Conservation (phyloP, 2,888 invertebrate species). For the Aproaerema taeniolella region DNA sequence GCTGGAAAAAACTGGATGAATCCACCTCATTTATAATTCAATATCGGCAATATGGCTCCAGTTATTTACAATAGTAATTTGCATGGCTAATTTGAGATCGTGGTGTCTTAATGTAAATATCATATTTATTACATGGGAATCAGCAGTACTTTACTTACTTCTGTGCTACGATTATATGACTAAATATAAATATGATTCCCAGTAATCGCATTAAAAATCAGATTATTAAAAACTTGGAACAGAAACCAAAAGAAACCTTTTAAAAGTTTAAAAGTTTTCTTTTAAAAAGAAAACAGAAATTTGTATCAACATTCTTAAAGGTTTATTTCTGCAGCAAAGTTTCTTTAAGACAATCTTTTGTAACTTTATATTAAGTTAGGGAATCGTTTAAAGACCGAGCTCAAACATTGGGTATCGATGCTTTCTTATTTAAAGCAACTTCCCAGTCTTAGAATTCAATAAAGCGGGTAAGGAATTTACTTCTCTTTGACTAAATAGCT, state of each 20-base stretch:
- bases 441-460: constrained; percentile 66
- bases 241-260: too few species aligned
- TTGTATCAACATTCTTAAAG: constrained; percentile 8
- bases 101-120: constrained; percentile 10
- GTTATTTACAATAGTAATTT: constrained; percentile 55
- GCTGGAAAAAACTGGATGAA: constrained; percentile 51
- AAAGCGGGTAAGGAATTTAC: constrained; percentile 65
- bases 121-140: too few species aligned
- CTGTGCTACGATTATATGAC: too few species aligned
- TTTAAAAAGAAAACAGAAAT: constrained; percentile 4
- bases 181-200: too few species aligned
- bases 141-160: too few species aligned
- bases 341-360: constrained; percentile 41
- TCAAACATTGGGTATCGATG: constrained; percentile 60
- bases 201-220: too few species aligned
- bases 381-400: constrained; percentile 55
- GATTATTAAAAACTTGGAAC: too few species aligned
- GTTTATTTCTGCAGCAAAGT: constrained; percentile 14
- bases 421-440: constrained; percentile 67
- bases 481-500: constrained; percentile 71
- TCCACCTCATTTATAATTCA: constrained; percentile 60
- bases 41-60: constrained; percentile 52
- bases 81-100: constrained; percentile 38
- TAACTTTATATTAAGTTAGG: constrained; percentile 62
- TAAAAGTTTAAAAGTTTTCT: too few species aligned